A percentile compares a stretch with the other conserved stretches of the same genome.
Conservation (phyloP, 2,113 vertebrate species). For the Galemys pyrenaicus region DNA sequence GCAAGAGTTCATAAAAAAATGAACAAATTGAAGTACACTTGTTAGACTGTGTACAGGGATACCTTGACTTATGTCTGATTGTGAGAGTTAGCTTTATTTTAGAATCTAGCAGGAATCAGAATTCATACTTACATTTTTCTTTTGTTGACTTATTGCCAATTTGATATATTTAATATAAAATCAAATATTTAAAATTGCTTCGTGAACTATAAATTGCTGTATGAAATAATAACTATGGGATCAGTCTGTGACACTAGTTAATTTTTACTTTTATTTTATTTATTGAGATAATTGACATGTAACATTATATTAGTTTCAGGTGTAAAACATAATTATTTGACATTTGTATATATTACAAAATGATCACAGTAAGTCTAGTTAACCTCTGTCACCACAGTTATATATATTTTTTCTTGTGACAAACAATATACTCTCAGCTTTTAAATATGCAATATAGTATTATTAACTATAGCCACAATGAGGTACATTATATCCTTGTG, state of each 20-base stretch:
- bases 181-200: not conserved
- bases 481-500: not conserved
- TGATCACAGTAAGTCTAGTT: not conserved
- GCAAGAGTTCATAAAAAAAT: not conserved
- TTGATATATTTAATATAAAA: constrained; percentile 60
- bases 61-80: not conserved
- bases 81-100: not conserved
- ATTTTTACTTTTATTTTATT: not conserved
- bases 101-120: not conserved
- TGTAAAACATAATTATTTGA: not conserved
- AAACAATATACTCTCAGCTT: not conserved
- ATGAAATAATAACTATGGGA: not conserved
- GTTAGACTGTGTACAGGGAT: too few species aligned
- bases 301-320: not conserved
- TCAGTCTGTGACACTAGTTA: not conserved
- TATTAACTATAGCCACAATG: not conserved
- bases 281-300: not conserved
- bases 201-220: constrained; percentile 21
- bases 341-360: not conserved
- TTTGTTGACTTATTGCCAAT: constrained; percentile 20
- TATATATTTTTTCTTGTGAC: not conserved
- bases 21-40: not conserved
- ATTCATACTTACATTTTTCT: not conserved
- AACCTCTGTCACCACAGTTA: not conserved
- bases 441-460: not conserved